phyloP scores from a whole-genome alignment of 2,113 vertebrate genomes.

The Vulpes ferrilata region DNA sequence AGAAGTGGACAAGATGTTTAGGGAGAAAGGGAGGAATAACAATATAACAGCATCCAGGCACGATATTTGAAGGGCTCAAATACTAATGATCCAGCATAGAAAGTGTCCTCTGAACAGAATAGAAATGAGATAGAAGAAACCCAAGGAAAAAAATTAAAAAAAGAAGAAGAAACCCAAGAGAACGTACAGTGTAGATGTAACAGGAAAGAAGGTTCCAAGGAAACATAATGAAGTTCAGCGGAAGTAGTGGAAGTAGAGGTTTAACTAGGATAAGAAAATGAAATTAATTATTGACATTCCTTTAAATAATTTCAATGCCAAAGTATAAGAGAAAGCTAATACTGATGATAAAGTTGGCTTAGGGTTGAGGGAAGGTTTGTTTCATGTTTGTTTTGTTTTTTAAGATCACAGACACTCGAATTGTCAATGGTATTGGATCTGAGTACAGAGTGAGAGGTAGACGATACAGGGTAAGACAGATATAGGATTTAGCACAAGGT shows the following conservation, averaged over 20 bases:
- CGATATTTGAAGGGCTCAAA: neutral
- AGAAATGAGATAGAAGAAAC: neutral
- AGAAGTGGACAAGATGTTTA: neutral
- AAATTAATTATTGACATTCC: neutral
- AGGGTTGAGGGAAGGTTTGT: neutral
- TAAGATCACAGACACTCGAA: neutral
- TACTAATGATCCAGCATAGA: neutral
- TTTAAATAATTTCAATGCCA: neutral
- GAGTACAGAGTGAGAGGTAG: neutral
- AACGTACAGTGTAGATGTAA: neutral
- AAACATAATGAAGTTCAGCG: neutral
- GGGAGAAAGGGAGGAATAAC: neutral
- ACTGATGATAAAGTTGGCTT: neutral
- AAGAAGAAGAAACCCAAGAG: neutral
- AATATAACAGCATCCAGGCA: neutral
- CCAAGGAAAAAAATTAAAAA: neutral
- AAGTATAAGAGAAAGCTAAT: neutral
- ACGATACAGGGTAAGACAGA: neutral
- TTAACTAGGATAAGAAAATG: neutral
- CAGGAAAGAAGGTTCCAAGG: neutral
- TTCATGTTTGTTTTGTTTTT: neutral
- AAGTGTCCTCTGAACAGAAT: neutral
- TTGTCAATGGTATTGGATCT: neutral
- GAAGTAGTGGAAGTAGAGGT: neutral
- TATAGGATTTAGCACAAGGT: neutral